phyloP scores from a whole-genome alignment of 2,888 invertebrate genomes.

The Leptopilina syphax region DNA sequence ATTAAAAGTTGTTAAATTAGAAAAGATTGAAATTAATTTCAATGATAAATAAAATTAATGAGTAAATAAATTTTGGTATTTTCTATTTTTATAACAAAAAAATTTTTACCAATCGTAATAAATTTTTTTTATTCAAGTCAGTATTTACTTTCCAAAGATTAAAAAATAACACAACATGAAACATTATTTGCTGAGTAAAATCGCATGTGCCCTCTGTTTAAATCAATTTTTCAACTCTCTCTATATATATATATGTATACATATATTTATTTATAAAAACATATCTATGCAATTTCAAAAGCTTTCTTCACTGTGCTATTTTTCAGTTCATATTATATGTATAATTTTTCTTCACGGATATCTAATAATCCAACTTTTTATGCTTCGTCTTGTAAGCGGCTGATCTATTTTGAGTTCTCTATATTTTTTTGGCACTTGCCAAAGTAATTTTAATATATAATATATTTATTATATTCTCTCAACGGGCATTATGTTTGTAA shows the following conservation, averaged over 20 bases:
- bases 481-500: constrained; percentile 65
- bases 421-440: constrained; percentile 46
- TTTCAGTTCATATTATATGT: constrained; percentile 12
- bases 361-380: constrained; percentile 25
- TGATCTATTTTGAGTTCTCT: constrained; percentile 56
- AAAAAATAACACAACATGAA: constrained; percentile 13
- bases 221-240: background rate
- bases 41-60: background rate
- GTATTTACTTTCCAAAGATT: constrained; percentile 2
- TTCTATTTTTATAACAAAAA: background rate
- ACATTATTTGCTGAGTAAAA: constrained; percentile 15
- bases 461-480: constrained; percentile 54
- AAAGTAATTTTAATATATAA: constrained; percentile 32
- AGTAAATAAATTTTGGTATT: background rate
- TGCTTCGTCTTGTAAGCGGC: constrained; percentile 62
- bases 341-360: constrained; percentile 27
- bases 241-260: no score
- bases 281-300: constrained; percentile 12
- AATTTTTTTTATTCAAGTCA: background rate
- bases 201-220: constrained; percentile 16
- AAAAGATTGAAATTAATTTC: no score
- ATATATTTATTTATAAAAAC: no score
- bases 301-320: constrained; percentile 33
- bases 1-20: no score
- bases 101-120: background rate